phyloP scores from a whole-genome alignment of 2,888 invertebrate genomes.

The Ectobius pallidus region DNA sequence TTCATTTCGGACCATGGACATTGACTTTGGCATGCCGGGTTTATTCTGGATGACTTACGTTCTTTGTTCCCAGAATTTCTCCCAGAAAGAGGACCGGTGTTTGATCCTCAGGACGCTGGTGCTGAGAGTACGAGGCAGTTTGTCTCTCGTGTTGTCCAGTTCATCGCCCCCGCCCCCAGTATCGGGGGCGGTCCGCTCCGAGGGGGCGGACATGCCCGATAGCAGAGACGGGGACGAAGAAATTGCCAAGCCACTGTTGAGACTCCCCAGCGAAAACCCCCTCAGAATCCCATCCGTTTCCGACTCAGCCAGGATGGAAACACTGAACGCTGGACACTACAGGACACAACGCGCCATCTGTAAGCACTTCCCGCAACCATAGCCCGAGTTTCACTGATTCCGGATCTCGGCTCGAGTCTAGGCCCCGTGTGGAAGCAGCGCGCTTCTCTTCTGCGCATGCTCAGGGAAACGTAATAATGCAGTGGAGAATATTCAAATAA shows the following conservation, averaged over 20 bases:
- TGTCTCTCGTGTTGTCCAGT: conserved; percentile 47
- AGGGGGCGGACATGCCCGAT: conserved; percentile 40
- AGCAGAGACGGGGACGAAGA: conserved; percentile 44
- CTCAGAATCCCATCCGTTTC: conserved; percentile 6
- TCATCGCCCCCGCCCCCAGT: conserved; percentile 8
- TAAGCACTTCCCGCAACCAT: neutral
- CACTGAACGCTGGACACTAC: no score
- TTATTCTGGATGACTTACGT: no score
- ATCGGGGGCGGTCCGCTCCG: conserved; percentile 32
- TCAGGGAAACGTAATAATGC: neutral
- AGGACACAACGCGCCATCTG: neutral
- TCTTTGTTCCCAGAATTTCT: conserved; percentile 78
- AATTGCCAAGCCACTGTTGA: conserved; percentile 40
- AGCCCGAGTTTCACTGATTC: conserved; percentile 9
- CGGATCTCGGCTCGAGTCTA: neutral
- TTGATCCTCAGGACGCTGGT: conserved; percentile 81
- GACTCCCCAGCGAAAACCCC: conserved; percentile 5
- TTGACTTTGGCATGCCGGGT: no score
- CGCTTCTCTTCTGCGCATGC: neutral
- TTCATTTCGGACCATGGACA: no score
- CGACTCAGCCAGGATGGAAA: neutral
- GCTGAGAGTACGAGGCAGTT: conserved; percentile 73
- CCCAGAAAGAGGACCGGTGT: conserved; percentile 82
- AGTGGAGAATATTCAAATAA: no score
- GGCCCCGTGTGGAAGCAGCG: neutral